Base-by-base conservation (phyloP, 2,113 vertebrate genomes). In the Zosterops hypoxanthus region DNA sequence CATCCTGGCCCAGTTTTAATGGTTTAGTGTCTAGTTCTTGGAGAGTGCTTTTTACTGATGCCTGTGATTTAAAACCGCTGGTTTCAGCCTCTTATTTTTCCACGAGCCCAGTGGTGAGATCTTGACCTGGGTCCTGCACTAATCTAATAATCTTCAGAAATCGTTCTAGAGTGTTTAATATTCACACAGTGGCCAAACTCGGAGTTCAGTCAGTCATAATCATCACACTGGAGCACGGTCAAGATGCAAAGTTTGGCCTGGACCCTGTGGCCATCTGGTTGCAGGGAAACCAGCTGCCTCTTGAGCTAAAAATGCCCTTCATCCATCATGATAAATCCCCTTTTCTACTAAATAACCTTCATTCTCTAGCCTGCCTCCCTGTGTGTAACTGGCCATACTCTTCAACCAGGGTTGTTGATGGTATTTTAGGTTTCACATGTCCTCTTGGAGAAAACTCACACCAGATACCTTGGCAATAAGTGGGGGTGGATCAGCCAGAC, bases 221-320 rank as follows among this genome's bases (percentile, higher is more conserved):
- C 90, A 88, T 86, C 65, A 34, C 63, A 60, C 75, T 92, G 91
- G 87, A 96, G 91, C 94, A 85, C 2, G 68, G 92, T 97, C 92
- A 96, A 91, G 82, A 93, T 61, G 63, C 3, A 6, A 90, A 95
- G 93, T 95, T 85, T 97, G 96, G 96, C 82, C 94, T 85, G 90
- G 81, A 95, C 94, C 90, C 79, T 86, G 55, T 89, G 79, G 81
- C 97, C 97, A 97, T 93, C 81, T 98, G 97, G 80, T 81, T 29
- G 3, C 20, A 59, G 66, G 75, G 36, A 92, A 96, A 94, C 88
- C 97, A 98, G 96, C 94, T 98, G 97, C 86, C 90, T 95, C 94
- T 84, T 1, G 9, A 95, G 69, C 76, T 95, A 90, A 82, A 92
- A 95, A 94, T 75, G 73, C 50, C 82, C 92, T 95, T 97, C 92